Evolutionary conservation across 2,888 invertebrate genomes (phyloP).

Genomic region (Chymomyza procnemis): DNA sequence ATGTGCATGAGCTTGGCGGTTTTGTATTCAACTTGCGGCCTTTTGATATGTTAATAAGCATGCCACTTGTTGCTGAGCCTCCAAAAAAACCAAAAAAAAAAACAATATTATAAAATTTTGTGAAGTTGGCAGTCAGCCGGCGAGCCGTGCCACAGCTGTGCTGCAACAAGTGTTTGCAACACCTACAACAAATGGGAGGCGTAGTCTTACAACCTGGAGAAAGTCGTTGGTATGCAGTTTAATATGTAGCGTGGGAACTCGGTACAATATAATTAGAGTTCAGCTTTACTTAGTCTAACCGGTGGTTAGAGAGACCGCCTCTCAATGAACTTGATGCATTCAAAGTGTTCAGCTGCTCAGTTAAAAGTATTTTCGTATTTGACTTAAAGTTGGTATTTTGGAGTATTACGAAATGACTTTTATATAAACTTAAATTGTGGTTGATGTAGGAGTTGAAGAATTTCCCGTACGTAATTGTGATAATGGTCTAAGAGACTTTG

Average conservation of each 20-base stretch:
- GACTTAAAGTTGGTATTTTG: no score
- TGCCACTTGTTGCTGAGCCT: constrained; percentile 61
- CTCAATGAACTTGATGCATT: no score
- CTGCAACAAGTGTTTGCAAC: constrained; percentile 64
- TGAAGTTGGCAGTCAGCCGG: constrained; percentile 15
- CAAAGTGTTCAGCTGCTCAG: background rate
- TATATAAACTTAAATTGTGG: no score
- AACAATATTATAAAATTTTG: constrained; percentile 48
- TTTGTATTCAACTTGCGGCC: background rate
- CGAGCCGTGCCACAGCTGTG: constrained; percentile 18
- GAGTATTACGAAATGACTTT: no score
- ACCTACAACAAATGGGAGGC: constrained; percentile 52
- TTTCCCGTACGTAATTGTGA: no score
- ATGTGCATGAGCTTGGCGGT: constrained; percentile 47
- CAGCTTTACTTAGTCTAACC: no score
- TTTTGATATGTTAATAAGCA: constrained; percentile 69
- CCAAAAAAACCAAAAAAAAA: no score
- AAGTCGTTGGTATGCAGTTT: constrained; percentile 46
- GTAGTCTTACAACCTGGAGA: constrained; percentile 28
- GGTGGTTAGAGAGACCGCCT: no score
- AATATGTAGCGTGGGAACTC: constrained; percentile 62
- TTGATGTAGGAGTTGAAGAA: no score
- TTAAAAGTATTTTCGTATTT: no score
- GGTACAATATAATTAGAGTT: background rate
- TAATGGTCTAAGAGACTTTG: no score